Evolutionary conservation across 2,797 vertebrate genomes (phyloP), one percentile per base, ranked within the genome.

Genomic region (Alectoris magna): DNA sequence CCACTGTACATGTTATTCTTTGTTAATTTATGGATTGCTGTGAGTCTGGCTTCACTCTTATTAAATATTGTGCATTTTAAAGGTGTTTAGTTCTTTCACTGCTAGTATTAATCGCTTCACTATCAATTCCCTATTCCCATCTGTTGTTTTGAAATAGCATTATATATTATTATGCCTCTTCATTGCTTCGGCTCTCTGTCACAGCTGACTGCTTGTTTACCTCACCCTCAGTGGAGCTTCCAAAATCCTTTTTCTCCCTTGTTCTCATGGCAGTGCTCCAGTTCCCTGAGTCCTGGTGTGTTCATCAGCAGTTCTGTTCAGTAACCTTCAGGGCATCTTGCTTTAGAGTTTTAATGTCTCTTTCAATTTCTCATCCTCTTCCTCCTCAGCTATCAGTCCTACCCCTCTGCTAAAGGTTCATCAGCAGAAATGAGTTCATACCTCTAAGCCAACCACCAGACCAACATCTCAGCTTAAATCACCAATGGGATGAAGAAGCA

Each of bases 71-170:
- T 94, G 90, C 86, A 86, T 97, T 97, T 97, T 97, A 97, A 93
- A 96, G 91, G 92, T 96, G 91, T 95, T 97, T 95, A 93, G 92
- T 92, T 97, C 84, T 93, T 95, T 97, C 95, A 95, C 92, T 97
- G 96, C 88, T 96, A 85, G 84, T 96, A 96, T 97, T 97, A 97
- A 97, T 97, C 29, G 29, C 95, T 95, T 97, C 73, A 31, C 93
- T 95, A 94, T 97, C 95, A 97, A 95, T 96, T 96, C 96, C 96
- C 95, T 96, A 95, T 96, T 97, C 96, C 93, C 96, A 95, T 97
- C 94, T 97, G 96, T 96, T 97, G 95, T 95, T 97, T 96, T 95
- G 96, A 96, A 97, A 94, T 86, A 86, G 34, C 87, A 55, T 96
- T 97, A 91, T 96, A 86, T 96, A 96, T 97, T 96, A 95, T 93